A percentile compares a stretch with the other conserved stretches of the same genome.
Conservation (phyloP, 2,113 vertebrate genomes). For the Pluvianellus socialis region DNA sequence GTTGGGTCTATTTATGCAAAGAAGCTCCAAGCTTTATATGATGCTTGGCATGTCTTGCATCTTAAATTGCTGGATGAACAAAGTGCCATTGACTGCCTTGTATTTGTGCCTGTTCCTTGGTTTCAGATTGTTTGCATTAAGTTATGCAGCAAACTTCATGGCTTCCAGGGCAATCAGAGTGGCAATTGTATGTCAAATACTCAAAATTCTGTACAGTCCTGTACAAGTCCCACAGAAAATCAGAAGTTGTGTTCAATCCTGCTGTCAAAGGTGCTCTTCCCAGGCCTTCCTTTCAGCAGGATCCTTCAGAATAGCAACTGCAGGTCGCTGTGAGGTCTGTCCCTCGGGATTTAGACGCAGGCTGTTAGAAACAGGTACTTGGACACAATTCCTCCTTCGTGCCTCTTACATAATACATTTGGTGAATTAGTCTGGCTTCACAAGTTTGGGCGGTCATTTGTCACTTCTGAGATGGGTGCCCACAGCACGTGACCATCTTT, state of each 20-base stretch:
- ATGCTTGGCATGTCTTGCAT: neutral
- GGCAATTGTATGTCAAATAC: neutral
- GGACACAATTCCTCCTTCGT: neutral
- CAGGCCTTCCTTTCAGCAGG: neutral
- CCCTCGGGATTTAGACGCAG: neutral
- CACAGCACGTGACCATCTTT: neutral
- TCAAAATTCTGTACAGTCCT: neutral
- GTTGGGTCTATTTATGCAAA: neutral
- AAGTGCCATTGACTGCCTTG: neutral
- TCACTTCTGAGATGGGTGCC: neutral
- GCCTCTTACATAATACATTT: neutral
- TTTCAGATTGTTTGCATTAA: neutral
- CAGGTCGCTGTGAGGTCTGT: fast-evolving
- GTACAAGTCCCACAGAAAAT: neutral
- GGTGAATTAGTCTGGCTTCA: neutral
- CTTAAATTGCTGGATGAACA: neutral
- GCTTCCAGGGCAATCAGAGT: neutral
- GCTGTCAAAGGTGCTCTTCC: neutral
- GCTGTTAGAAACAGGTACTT: neutral
- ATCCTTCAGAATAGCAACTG: neutral
- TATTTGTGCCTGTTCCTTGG: neutral
- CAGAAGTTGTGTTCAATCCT: neutral
- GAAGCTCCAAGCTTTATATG: neutral
- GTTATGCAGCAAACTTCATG: neutral
- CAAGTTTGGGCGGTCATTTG: neutral